phyloP scores from a whole-genome alignment of 2,113 vertebrate genomes.

The Strigops habroptila region DNA sequence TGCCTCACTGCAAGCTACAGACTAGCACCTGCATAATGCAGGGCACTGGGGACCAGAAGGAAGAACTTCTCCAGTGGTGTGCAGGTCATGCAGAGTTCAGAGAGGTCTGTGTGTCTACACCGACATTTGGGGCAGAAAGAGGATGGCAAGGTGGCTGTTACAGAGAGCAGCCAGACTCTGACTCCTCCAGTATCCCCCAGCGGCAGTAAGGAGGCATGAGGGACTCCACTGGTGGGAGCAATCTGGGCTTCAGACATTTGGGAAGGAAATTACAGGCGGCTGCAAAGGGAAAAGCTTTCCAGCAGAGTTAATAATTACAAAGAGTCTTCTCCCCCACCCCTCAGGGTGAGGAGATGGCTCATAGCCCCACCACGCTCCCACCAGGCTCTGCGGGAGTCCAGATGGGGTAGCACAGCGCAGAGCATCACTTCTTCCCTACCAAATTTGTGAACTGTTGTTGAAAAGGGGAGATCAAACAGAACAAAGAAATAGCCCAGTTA shows the following conservation, averaged over 20 bases:
- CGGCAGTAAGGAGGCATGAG: background rate
- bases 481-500: background rate
- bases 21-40: background rate
- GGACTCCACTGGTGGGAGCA: rapidly evolving
- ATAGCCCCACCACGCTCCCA: background rate
- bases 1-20: background rate
- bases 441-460: background rate
- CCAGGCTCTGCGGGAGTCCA: rapidly evolving
- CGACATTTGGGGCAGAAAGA: background rate
- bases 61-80: background rate
- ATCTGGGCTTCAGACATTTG: background rate
- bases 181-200: background rate
- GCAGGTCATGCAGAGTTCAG: background rate
- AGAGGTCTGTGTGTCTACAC: background rate
- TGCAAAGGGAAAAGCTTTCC: background rate
- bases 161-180: background rate
- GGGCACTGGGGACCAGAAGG: background rate
- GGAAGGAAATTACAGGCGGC: background rate
- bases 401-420: background rate
- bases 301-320: background rate
- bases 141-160: background rate
- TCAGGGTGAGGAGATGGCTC: background rate
- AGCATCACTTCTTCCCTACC: background rate
- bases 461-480: background rate
- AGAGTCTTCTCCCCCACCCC: background rate